Evolutionary conservation across 2,888 invertebrate genomes (phyloP).

Genomic region (Troides aeacus): DNA sequence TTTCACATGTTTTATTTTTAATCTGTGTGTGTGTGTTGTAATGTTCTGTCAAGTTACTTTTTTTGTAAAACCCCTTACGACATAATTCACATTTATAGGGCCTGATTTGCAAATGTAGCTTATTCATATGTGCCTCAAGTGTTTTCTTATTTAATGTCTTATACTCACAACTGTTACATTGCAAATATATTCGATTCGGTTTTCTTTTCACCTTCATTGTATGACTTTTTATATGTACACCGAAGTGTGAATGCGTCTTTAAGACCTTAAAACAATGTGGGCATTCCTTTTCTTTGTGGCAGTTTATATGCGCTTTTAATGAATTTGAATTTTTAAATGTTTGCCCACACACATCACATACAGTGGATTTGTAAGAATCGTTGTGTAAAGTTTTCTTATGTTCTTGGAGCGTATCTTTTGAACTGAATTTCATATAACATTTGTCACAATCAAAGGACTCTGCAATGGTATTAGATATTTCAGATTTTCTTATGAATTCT

Average conservation of each 20-base stretch:
- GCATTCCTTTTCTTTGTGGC: conserved; percentile 46
- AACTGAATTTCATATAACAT: conserved; percentile 38
- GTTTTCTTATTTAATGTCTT: conserved; percentile 46
- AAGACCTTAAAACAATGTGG: conserved; percentile 48
- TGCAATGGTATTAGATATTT: neutral
- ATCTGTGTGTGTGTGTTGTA: conserved; percentile 42
- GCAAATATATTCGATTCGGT: conserved; percentile 36
- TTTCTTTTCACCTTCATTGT: conserved; percentile 35
- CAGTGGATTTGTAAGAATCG: conserved; percentile 35
- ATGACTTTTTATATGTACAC: conserved; percentile 45
- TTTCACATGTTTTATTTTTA: conserved; percentile 51
- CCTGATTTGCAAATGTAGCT: conserved; percentile 47
- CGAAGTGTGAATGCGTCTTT: conserved; percentile 47
- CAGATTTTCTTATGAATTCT: conserved; percentile 22
- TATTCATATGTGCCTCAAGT: conserved; percentile 56
- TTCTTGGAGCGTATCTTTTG: conserved; percentile 33
- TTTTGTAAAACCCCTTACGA: conserved; percentile 55
- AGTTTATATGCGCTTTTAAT: conserved; percentile 43
- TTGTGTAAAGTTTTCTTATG: conserved; percentile 34
- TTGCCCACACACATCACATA: conserved; percentile 49
- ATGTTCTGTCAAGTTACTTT: conserved; percentile 54
- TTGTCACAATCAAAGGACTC: conserved; percentile 25
- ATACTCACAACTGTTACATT: conserved; percentile 49
- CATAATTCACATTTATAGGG: conserved; percentile 53
- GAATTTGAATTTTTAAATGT: conserved; percentile 37